These are phyloP conservation scores for Hartigia nigra DNA, from an alignment of 2,888 invertebrate species.

Conservation along the genomic window DNA sequence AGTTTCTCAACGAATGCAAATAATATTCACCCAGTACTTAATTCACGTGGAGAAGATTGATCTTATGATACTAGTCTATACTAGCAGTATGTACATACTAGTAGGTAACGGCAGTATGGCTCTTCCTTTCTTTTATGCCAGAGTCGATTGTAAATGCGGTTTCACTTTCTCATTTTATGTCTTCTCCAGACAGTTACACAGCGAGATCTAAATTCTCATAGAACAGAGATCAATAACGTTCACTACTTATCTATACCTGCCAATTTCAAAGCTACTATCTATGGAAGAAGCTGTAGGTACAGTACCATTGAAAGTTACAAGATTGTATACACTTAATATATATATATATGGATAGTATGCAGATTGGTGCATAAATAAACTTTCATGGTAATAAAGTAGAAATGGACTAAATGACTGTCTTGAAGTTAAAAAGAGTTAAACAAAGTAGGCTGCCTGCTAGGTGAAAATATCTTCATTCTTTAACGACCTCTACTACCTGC, in stretches of 20 bases:
- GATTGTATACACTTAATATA: background rate
- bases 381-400: background rate
- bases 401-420: background rate
- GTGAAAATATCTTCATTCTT: constrained; percentile 10
- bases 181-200: constrained; percentile 1
- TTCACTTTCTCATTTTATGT: constrained; percentile 29
- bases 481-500: background rate
- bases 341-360: background rate
- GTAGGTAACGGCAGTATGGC: constrained; percentile 5
- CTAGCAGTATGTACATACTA: background rate
- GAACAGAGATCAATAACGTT: background rate
- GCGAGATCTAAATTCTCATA: background rate
- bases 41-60: background rate
- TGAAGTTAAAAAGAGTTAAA: constrained; percentile 6
- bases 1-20: constrained; percentile 6
- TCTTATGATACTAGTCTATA: background rate
- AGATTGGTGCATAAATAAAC: background rate
- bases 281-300: background rate
- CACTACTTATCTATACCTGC: background rate
- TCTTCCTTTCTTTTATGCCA: constrained; percentile 22
- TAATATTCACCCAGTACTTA: background rate
- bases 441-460: constrained; percentile 16
- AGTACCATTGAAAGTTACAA: background rate
- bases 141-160: constrained; percentile 17
- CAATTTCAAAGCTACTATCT: background rate